Evolutionary conservation across 30 jellyfish, hydroid and myxozoan genomes (phyloP).

Genomic region (Mastigias papua): DNA sequence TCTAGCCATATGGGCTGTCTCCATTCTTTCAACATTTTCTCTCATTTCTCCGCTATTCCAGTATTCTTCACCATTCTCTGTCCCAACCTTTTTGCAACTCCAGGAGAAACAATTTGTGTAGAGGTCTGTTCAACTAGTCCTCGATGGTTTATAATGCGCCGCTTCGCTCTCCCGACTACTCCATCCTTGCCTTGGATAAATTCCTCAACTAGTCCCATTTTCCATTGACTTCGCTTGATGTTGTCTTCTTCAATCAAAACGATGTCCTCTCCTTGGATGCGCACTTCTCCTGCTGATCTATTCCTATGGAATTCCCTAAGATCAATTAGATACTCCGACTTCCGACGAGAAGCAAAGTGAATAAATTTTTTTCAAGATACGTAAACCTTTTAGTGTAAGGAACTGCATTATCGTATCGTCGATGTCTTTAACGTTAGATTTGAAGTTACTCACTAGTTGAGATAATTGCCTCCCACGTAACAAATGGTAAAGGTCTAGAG

Average conservation of each 20-base stretch:
- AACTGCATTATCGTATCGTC: constrained; percentile 7
- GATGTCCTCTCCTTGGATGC: background rate
- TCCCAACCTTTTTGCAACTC: background rate
- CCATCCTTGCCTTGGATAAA: background rate
- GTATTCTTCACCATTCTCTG: background rate
- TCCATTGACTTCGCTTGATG: background rate
- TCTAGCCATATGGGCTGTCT: background rate
- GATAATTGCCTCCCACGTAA: constrained; percentile 17
- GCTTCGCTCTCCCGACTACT: background rate
- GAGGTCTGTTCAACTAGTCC: background rate
- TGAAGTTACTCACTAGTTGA: background rate
- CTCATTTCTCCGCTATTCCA: background rate
- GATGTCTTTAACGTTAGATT: background rate
- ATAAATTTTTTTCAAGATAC: constrained; percentile 9
- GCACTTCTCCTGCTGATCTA: background rate
- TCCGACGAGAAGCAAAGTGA: constrained; percentile 49
- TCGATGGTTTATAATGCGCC: background rate
- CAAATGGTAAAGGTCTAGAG: constrained; percentile 10
- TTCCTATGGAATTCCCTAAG: background rate
- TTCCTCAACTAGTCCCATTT: background rate
- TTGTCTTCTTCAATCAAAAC: constrained; percentile 10
- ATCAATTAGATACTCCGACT: constrained; percentile 26
- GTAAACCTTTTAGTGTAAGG: constrained; percentile 2
- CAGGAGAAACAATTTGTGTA: background rate
- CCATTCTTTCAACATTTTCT: background rate